Percentiles rank a stretch among this genome's conserved stretches.
Evolutionary conservation across 2,888 invertebrate genomes (phyloP).

Genomic region (Plutella xylostella): DNA sequence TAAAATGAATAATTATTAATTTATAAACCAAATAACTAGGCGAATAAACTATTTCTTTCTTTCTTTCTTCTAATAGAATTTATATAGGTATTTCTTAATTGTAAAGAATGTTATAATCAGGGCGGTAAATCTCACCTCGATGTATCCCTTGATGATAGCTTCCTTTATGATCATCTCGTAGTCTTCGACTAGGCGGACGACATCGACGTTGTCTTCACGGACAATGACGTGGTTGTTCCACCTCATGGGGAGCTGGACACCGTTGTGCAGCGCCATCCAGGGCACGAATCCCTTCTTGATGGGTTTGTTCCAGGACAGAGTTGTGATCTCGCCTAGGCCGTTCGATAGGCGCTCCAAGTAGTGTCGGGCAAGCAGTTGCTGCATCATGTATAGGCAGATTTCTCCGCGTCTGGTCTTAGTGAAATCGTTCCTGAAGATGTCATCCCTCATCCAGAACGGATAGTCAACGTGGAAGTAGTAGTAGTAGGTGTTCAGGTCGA

Average conservation of each 20-base stretch:
- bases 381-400: constrained; percentile 71
- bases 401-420: constrained; percentile 57
- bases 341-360: constrained; percentile 66
- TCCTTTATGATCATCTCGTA: constrained; percentile 69
- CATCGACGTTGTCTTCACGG: constrained; percentile 30
- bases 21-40: not conserved
- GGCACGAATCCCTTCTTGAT: constrained; percentile 69
- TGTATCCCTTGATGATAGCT: constrained; percentile 67
- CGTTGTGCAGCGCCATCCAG: constrained; percentile 64
- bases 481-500: constrained; percentile 73
- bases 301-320: constrained; percentile 53
- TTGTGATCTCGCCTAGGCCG: constrained; percentile 48
- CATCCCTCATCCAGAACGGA: constrained; percentile 72
- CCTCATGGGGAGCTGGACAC: constrained; percentile 64
- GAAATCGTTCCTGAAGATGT: constrained; percentile 46
- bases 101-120: not conserved
- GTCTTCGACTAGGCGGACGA: constrained; percentile 36
- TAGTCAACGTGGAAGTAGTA: constrained; percentile 71
- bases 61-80: too few relatives aligned
- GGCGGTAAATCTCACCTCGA: constrained; percentile 34
- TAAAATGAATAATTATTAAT: not conserved
- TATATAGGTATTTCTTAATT: too few relatives aligned
- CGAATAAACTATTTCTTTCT: too few relatives aligned
- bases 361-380: constrained; percentile 75
- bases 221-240: constrained; percentile 48